Percentiles rank a stretch among this genome's conserved stretches.
Evolutionary conservation across 1,140 invertebrate genomes (phyloP).

Genomic region (Branchinecta lindahli): DNA sequence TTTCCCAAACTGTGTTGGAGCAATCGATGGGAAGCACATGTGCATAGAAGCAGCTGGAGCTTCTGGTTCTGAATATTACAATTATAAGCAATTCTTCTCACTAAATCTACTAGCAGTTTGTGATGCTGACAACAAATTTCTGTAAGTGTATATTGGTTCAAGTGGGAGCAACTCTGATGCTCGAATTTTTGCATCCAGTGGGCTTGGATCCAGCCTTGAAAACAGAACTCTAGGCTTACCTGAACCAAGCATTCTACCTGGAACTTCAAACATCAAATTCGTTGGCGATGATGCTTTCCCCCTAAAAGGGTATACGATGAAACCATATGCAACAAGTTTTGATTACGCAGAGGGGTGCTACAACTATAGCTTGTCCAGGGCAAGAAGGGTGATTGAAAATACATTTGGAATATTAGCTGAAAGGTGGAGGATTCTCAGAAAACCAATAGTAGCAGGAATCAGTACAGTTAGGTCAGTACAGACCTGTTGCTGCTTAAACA

Average conservation of each 20-base stretch:
- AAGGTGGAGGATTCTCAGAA: constrained; percentile 21
- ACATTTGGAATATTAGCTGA: constrained; percentile 26
- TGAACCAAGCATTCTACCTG: not conserved
- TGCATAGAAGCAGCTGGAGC: constrained; percentile 15
- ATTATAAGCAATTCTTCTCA: constrained; percentile 22
- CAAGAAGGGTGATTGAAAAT: constrained; percentile 26
- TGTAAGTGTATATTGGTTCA: constrained; percentile 21
- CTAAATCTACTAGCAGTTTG: constrained; percentile 21
- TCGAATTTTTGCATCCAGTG: constrained; percentile 2
- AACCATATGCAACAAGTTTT: constrained; percentile 24
- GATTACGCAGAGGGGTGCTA: constrained; percentile 22
- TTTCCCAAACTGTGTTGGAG: constrained; percentile 25
- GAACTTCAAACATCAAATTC: constrained; percentile 22
- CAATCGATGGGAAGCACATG: constrained; percentile 25
- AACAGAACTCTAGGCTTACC: not conserved
- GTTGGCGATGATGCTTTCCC: constrained; percentile 31
- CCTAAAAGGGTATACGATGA: constrained; percentile 26
- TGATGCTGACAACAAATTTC: constrained; percentile 23
- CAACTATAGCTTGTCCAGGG: constrained; percentile 28
- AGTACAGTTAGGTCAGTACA: no score
- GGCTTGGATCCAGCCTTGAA: not conserved
- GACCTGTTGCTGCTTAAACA: no score
- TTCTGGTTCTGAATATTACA: constrained; percentile 21
- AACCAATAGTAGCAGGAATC: not conserved
- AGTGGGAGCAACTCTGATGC: constrained; percentile 11